These are phyloP conservation scores for Byasa hedistus DNA, from an alignment of 2,888 invertebrate species.

Conservation along the genomic window DNA sequence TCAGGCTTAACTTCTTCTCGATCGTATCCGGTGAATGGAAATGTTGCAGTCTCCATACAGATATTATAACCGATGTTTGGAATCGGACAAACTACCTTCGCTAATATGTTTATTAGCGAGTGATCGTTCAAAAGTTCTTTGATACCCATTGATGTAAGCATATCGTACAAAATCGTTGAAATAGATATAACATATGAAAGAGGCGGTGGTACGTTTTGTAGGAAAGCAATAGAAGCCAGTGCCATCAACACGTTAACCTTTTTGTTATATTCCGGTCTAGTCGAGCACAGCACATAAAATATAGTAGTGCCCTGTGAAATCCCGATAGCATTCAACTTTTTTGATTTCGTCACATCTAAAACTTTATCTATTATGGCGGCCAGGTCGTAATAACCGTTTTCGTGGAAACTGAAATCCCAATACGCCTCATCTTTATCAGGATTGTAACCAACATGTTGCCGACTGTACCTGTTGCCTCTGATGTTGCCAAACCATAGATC, in stretches of 20 bases:
- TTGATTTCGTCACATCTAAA: constrained; percentile 63
- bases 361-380: constrained; percentile 80
- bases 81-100: constrained; percentile 30
- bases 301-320: constrained; percentile 85
- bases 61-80: constrained; percentile 29
- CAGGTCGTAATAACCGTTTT: constrained; percentile 85
- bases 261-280: constrained; percentile 78
- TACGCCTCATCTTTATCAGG: constrained; percentile 59
- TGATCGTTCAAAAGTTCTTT: constrained; percentile 32
- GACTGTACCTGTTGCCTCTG: constrained; percentile 83
- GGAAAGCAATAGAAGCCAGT: constrained; percentile 50
- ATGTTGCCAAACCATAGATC: constrained; percentile 71
- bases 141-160: constrained; percentile 15
- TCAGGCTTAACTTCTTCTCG: constrained; percentile 39
- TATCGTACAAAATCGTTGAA: constrained; percentile 22
- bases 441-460: constrained; percentile 71
- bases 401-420: constrained; percentile 83
- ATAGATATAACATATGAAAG: constrained; percentile 15
- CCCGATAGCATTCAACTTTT: constrained; percentile 82
- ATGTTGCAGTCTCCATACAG: constrained; percentile 29
- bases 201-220: constrained; percentile 36
- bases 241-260: constrained; percentile 77
- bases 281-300: constrained; percentile 77
- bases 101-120: constrained; percentile 11
- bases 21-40: constrained; percentile 35